A percentile compares a stretch with the other conserved stretches of the same genome.
These are phyloP conservation scores for Enteromius viviparus DNA, from an alignment of 2,797 vertebrate genomes.

Conservation along the genomic window DNA sequence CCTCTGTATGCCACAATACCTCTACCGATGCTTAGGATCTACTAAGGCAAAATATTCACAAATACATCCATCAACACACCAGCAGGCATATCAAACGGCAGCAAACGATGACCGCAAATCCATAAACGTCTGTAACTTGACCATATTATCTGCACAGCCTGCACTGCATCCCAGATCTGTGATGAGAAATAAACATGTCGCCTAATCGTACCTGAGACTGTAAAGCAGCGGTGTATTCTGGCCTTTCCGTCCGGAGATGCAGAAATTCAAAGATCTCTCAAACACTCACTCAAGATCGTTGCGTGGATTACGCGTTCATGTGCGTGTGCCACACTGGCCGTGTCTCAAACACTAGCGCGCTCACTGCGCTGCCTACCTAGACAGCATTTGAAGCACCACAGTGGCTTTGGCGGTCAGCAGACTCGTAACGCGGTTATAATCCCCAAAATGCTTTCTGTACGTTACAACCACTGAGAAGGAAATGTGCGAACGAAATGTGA, in stretches of 20 bases:
- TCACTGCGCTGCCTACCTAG: constrained; percentile 11
- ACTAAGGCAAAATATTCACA: background rate
- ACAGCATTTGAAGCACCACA: background rate
- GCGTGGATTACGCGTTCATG: constrained; percentile 9
- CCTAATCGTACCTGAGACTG: constrained; percentile 29
- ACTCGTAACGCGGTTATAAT: background rate
- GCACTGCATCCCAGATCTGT: background rate
- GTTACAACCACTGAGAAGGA: background rate
- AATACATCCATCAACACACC: background rate
- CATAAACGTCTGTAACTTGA: background rate
- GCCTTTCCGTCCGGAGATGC: constrained; percentile 28
- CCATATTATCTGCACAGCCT: background rate
- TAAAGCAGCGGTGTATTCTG: constrained; percentile 15
- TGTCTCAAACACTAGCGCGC: background rate
- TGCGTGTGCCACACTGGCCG: background rate
- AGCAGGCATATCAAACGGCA: background rate
- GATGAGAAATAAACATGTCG: background rate
- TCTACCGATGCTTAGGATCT: background rate
- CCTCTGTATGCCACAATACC: background rate
- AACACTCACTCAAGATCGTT: constrained; percentile 3
- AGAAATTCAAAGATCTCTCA: constrained; percentile 29
- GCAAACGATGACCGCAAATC: background rate
- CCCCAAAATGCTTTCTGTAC: no score
- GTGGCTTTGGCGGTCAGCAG: background rate
- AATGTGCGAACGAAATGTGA: background rate